Evolutionary conservation across 2,797 vertebrate genomes (phyloP), one percentile per base, ranked within the genome.

Genomic region (Hipposideros larvatus): DNA sequence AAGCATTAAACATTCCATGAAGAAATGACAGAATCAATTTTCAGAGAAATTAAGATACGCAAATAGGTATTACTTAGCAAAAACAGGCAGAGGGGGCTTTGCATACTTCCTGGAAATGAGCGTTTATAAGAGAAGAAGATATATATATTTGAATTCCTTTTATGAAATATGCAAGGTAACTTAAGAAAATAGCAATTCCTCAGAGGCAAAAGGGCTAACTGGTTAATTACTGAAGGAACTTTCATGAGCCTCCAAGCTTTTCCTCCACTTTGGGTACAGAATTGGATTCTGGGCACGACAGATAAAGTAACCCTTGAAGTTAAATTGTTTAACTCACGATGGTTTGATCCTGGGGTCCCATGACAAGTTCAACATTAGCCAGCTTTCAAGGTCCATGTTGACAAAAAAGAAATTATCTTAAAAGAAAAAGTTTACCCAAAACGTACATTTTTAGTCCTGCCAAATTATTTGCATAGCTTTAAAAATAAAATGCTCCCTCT

Each of bases 11-110:
- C 28, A 53, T 70, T 63, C 73, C 51, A 5, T 18, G 24, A 82
- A 94, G 63, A 85, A 75, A 41, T 41, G 7, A 48, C 41, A 74
- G 57, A 65, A 73, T 87, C 66, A 91, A 31, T 75, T 92, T 87
- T 68, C 34, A 83, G 84, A 92, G 84, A 82, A 87, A 75, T 41
- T 57, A 74, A 48, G 26, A 66, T 34, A 53, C 34, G 59, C n/a
- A 59, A 83, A 68, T 43, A 21, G 51, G 21, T 68, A 61, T 82
- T 68, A 43, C 51, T 31, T 66, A 75, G 37, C 21, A 74, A 92
- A 82, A 92, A 68, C 28, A 68, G 21, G 41, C 18, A 55, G 34
- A 63, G 16, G 65, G 43, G 48, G 16, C 51, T 92, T 68, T 86
- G 63, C 82, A 46, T 68, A 24, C 51, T 28, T 70, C 65, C 31